phyloP scores from a whole-genome alignment of 92 coral and sea anemone species.

The Umimayanthus kanabou region DNA sequence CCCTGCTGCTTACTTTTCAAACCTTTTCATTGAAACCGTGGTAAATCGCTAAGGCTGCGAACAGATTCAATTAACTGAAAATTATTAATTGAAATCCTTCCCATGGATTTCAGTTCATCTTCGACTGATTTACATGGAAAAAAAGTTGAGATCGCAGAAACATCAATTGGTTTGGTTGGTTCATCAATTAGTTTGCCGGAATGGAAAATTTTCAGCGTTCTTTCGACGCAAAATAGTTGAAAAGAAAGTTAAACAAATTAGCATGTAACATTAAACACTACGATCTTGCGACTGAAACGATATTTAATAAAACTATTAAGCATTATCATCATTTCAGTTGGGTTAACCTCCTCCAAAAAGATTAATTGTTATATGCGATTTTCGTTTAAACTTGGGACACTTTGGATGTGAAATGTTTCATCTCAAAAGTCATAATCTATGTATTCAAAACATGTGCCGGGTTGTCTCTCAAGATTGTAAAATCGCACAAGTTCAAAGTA shows the following conservation, averaged over 20 bases:
- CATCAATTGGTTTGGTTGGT: not conserved
- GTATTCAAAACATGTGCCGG: conserved; percentile 1
- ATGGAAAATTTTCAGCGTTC: not conserved
- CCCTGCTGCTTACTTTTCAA: too few relatives aligned
- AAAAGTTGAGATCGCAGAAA: not conserved
- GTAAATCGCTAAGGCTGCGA: not conserved
- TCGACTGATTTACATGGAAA: too few relatives aligned
- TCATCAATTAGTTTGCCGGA: not conserved
- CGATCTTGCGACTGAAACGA: not conserved
- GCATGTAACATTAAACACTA: not conserved
- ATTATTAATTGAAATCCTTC: not conserved
- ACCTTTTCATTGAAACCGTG: conserved; percentile 9
- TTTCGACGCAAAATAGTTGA: not conserved
- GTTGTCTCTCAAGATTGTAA: not conserved
- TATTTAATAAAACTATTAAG: too few relatives aligned
- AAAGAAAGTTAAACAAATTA: too few relatives aligned
- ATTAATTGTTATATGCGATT: not conserved
- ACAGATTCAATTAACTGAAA: not conserved
- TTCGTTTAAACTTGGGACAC: not conserved
- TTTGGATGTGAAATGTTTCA: not conserved
- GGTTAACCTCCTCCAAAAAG: not conserved
- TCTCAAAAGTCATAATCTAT: not conserved
- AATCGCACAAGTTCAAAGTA: conserved; percentile 7
- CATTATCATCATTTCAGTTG: not conserved
- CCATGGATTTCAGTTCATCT: too few relatives aligned